Base-by-base conservation (phyloP, 2,797 vertebrate genomes). In the Gymnothorax reevesii region DNA sequence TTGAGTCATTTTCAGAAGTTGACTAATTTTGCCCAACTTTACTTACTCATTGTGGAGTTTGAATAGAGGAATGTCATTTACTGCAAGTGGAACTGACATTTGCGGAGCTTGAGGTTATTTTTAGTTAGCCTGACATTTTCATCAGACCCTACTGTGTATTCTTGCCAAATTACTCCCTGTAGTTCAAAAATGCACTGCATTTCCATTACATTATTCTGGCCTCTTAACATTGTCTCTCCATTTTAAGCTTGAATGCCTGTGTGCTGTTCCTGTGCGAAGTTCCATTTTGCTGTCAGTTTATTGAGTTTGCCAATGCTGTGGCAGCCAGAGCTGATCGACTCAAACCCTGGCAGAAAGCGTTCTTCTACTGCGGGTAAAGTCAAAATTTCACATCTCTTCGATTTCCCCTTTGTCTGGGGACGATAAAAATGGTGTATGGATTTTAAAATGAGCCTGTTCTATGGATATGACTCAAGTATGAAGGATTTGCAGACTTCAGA, bases 201-300 rank as follows among this genome's bases (percentile, higher is more conserved):
- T 75, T 49, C 62, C 9, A 60, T 17, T 59, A 15, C 2, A 77
- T 52, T 52, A 77, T 49, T 77, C 8, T 33, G 73, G 33, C 52
- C 12, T 77, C 7, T 52, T 52, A 64, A 22, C 73, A 15, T 87
- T 84, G 89, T 55, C 85, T 91, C 87, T 88, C 0, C 2, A 86
- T n/a, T 87, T 90, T n/a, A 92, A 99, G 99, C 95, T 95, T 98
- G 94, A 99, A 97, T 0, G 98, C 98, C 88, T 98, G 97, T 2
- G 83, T 99, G 85, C 94, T 99, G 85, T 95, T 99, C 93, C 95
- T 99, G 75, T 99, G 98, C 0, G 99, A 99, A 91, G 98, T 96
- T 0, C 99, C 99, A 0, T 99, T 99, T 94, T 99, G 99, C 90
- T 99, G 99, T 94, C 98, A 98, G 95, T 99, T 99, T 75, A 92